phyloP scores from a whole-genome alignment of 92 coral and sea anemone genomes.

The Zoanthus gigantus region DNA sequence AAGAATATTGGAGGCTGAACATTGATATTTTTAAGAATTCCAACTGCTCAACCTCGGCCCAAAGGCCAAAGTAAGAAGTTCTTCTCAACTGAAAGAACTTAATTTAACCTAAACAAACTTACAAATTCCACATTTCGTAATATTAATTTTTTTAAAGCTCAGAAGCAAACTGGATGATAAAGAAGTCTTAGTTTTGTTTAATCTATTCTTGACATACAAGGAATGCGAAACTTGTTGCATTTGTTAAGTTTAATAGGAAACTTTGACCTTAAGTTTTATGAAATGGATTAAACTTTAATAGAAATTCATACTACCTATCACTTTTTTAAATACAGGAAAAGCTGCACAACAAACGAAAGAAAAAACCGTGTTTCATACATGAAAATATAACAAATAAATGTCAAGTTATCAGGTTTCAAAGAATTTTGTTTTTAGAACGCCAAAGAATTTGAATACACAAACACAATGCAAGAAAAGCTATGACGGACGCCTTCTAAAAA shows the following conservation, averaged over 20 bases:
- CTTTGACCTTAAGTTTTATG: neutral
- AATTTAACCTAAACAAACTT: too few relatives aligned
- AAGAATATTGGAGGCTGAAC: too few relatives aligned
- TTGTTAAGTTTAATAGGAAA: neutral
- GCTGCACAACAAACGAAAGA: neutral
- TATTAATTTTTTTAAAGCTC: too few relatives aligned
- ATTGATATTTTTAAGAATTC: too few relatives aligned
- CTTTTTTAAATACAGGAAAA: neutral
- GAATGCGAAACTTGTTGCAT: neutral
- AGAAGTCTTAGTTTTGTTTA: neutral
- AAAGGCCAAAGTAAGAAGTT: too few relatives aligned
- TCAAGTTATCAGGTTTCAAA: neutral
- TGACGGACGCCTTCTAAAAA: neutral
- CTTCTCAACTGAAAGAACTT: too few relatives aligned
- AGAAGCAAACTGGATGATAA: too few relatives aligned
- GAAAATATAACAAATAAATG: neutral
- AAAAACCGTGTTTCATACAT: neutral
- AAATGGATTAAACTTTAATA: neutral
- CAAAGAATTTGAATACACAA: neutral
- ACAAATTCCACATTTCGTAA: too few relatives aligned
- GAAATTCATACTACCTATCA: neutral
- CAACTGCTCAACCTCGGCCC: too few relatives aligned
- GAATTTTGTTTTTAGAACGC: neutral
- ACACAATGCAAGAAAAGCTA: too few relatives aligned
- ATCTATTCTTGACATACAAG: neutral